These are phyloP conservation scores for Spodoptera litura DNA, from an alignment of 1,140 invertebrate species.

Conservation along the genomic window DNA sequence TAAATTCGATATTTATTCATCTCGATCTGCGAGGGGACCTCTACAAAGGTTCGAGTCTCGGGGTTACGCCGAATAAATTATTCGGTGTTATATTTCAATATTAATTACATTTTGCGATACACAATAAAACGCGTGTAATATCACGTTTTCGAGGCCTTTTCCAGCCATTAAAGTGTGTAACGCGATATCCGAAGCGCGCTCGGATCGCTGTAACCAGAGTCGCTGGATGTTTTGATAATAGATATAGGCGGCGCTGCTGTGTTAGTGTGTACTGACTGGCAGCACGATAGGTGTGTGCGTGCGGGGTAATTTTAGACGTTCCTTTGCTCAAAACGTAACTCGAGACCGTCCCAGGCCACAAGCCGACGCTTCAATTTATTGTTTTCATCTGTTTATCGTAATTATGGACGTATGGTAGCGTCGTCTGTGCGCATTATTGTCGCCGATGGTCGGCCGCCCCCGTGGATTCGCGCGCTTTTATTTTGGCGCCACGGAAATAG, in stretches of 20 bases:
- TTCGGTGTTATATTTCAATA: slow-evolving; percentile 80
- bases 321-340: slow-evolving; percentile 85
- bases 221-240: slow-evolving; percentile 86
- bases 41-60: slow-evolving; percentile 63
- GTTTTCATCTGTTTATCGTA: slow-evolving; percentile 82
- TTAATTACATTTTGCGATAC: slow-evolving; percentile 85
- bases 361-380: slow-evolving; percentile 84
- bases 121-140: slow-evolving; percentile 86
- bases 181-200: slow-evolving; percentile 84
- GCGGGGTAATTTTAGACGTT: slow-evolving; percentile 85
- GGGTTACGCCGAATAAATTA: slow-evolving; percentile 81
- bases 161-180: slow-evolving; percentile 86
- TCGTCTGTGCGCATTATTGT: slow-evolving; percentile 54
- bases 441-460: slow-evolving; percentile 61
- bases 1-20: slow-evolving; percentile 79
- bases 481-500: slow-evolving; percentile 84
- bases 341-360: slow-evolving; percentile 83
- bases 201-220: slow-evolving; percentile 84
- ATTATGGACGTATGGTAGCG: slow-evolving; percentile 64
- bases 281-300: slow-evolving; percentile 69
- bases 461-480: slow-evolving; percentile 74
- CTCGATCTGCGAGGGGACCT: slow-evolving; percentile 62
- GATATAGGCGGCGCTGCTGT: slow-evolving; percentile 79
- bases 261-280: slow-evolving; percentile 71
- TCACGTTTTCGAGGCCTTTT: slow-evolving; percentile 86